phyloP scores from a whole-genome alignment of 2,797 vertebrate genomes.

The Pterois miles region DNA sequence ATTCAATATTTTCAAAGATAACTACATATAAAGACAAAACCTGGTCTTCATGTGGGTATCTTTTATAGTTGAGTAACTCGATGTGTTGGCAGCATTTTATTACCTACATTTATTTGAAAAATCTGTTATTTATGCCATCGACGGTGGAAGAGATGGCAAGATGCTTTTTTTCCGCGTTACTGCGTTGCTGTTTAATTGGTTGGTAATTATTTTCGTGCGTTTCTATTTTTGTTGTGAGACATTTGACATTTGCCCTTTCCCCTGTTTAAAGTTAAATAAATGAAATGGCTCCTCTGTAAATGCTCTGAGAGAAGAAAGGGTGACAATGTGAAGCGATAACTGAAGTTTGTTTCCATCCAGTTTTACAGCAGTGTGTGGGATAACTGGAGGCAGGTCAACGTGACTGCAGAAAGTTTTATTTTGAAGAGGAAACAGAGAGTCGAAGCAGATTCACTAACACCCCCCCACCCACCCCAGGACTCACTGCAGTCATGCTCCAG shows the following conservation, averaged over 20 bases:
- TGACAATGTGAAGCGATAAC: background rate
- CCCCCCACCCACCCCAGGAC: background rate
- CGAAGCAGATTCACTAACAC: slow-evolving; percentile 3
- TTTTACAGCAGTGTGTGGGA: background rate
- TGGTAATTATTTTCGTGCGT: background rate
- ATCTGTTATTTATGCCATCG: background rate
- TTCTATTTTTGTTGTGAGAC: background rate
- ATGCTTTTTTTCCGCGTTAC: background rate
- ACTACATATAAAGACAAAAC: background rate
- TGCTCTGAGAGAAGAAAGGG: background rate
- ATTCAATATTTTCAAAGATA: background rate
- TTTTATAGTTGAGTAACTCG: background rate
- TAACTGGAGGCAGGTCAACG: background rate
- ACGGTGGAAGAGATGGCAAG: background rate
- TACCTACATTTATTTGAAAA: background rate
- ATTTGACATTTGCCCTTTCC: background rate
- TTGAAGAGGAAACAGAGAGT: slow-evolving; percentile 4
- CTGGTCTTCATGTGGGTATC: background rate
- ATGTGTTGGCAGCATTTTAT: slow-evolving; percentile 15
- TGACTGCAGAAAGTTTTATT: slow-evolving; percentile 26
- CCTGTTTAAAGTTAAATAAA: background rate
- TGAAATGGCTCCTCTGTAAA: background rate
- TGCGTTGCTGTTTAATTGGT: background rate
- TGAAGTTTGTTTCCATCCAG: background rate
- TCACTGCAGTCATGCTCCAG: background rate